Evolutionary conservation across 2,797 vertebrate genomes (phyloP).

Genomic region (Fistularia tabacaria): DNA sequence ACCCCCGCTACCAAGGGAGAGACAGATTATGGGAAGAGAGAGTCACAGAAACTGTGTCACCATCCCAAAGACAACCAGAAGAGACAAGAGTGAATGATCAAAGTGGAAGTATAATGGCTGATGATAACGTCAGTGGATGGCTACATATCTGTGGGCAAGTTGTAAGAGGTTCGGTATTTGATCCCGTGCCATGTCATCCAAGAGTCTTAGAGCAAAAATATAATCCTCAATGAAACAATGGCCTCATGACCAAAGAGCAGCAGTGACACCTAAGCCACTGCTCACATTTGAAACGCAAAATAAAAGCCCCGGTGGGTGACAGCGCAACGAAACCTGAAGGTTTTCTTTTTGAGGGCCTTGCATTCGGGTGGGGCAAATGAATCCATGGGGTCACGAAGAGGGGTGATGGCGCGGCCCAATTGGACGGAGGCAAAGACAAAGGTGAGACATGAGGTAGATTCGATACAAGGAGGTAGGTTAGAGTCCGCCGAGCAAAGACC

Average conservation of each 20-base stretch:
- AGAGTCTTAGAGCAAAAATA: constrained; percentile 24
- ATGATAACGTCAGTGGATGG: constrained; percentile 25
- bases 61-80: neutral
- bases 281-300: no score
- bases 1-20: neutral
- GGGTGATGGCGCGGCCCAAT: no score
- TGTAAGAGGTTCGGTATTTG: constrained; percentile 31
- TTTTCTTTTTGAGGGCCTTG: no score
- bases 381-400: no score
- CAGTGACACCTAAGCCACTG: constrained; percentile 7
- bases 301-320: no score
- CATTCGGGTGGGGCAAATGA: no score
- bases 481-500: neutral
- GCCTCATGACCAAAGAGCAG: constrained; percentile 5
- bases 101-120: constrained; percentile 19
- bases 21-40: constrained; percentile 5
- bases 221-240: constrained; percentile 32
- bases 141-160: constrained; percentile 32
- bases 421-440: constrained; percentile 7
- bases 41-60: neutral
- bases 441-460: neutral
- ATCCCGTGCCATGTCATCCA: constrained; percentile 26
- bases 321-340: no score
- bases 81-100: constrained; percentile 8
- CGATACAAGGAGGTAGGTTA: neutral